A percentile compares a stretch with the other conserved stretches of the same genome.
Evolutionary conservation across 2,888 invertebrate genomes (phyloP).

Genomic region (Lordiphosa andalusiaca): DNA sequence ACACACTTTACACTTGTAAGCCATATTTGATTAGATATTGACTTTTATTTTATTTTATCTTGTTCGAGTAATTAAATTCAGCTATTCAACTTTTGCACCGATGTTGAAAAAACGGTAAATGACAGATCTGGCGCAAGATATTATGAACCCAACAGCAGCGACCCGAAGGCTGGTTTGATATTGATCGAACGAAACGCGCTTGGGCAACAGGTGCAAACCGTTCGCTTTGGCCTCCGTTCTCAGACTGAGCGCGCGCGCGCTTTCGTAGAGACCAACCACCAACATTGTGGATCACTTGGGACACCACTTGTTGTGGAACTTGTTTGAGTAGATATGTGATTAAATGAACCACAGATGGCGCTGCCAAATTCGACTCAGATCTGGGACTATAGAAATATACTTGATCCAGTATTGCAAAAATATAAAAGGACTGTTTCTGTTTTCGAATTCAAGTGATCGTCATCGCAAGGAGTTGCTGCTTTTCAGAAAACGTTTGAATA

Average conservation of each 20-base stretch:
- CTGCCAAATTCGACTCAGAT: no score
- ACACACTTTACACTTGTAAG: slow-evolving; percentile 2
- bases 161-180: slow-evolving; percentile 33
- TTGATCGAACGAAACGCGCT: slow-evolving; percentile 25
- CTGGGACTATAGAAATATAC: no score
- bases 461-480: no score
- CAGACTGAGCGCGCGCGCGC: slow-evolving; percentile 3
- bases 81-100: slow-evolving; percentile 27
- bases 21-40: slow-evolving; percentile 2
- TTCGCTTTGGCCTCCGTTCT: slow-evolving; percentile 65
- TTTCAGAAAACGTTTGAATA: no score
- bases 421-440: no score
- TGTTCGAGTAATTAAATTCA: slow-evolving; percentile 9
- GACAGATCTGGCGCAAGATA: slow-evolving; percentile 71
- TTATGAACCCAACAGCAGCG: slow-evolving; percentile 49
- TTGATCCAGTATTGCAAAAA: no score
- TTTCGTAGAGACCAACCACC: no score
- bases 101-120: slow-evolving; percentile 53
- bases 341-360: no score
- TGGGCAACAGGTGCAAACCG: slow-evolving; percentile 77
- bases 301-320: no score
- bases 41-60: not conserved
- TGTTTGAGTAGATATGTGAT: no score
- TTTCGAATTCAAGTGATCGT: no score
- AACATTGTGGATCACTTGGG: no score